Evolutionary conservation across 2,113 vertebrate species (phyloP).

Genomic region (Pandion haliaetus): DNA sequence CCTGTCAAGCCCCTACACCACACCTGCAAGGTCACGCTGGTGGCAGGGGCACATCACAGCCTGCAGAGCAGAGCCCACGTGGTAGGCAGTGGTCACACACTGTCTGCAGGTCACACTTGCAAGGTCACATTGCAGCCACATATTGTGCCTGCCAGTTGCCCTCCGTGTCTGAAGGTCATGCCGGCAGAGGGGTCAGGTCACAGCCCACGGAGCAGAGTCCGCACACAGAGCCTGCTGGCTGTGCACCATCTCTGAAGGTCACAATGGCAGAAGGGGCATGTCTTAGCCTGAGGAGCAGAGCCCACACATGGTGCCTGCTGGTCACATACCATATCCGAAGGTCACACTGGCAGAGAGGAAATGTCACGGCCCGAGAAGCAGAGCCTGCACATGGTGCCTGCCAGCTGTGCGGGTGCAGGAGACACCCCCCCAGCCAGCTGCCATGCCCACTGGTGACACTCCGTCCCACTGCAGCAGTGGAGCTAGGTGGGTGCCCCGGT

Average conservation of each 20-base stretch:
- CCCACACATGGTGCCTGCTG: fast-evolving
- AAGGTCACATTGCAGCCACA: not conserved
- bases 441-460: not conserved
- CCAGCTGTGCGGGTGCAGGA: not conserved
- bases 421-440: not conserved
- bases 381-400: fast-evolving
- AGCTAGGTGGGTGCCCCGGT: fast-evolving
- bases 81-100: not conserved
- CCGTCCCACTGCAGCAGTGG: fast-evolving
- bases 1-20: not conserved
- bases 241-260: not conserved
- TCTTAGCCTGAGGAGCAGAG: not conserved
- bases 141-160: not conserved
- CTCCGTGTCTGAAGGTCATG: not conserved
- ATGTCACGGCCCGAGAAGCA: fast-evolving
- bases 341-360: not conserved
- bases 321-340: fast-evolving
- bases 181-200: not conserved
- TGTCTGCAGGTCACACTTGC: not conserved
- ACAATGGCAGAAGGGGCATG: fast-evolving
- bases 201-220: not conserved
- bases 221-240: not conserved
- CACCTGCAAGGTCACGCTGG: not conserved
- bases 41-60: not conserved
- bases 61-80: not conserved